Evolutionary conservation across 2,888 invertebrate species (phyloP), one percentile per base, ranked within the genome.

Genomic region (Phortica okadai): DNA sequence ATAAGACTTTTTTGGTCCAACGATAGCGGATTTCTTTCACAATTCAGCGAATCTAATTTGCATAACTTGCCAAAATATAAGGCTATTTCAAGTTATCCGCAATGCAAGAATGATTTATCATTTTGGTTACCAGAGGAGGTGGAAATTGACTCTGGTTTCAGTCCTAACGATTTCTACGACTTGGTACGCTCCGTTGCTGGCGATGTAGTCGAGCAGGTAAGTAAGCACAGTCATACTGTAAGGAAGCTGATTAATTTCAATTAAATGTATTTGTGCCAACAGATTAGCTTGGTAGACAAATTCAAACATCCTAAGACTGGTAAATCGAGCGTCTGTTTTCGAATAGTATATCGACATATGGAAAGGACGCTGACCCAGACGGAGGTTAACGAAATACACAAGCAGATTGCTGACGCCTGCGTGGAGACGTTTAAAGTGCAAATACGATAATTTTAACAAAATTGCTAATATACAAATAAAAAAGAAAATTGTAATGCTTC

Each of bases 1-100:
- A 99, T 99, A 82, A 93, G 99, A 76, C 92, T 98, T 45, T 99
- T 99, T 93, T 99, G 99, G 99, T 97, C 97, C 79, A 94, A 92
- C 1, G 99, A 99, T 90, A 93, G 95, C 10, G 99, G 99, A 7
- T 99, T 99, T 90, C 89, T 97, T 11, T 94, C 93, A 64, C 99
- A 99, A 91, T 99, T 99, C 89, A 92, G 95, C 83, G 94, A 94
- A 74, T 93, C 95, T 64, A 93, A 96, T 89, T 92, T 95, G 3
- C 92, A 95, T 82, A 93, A 93, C 14, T 92, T 93, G 70, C 93
- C 97, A 59, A 94, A 92, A 74, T 98, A 96, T 89, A 97, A 97
- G 93, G 93, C 96, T 0, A 92, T 99, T 5, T 98, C 98, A 80
- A 91, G 93, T 21, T 97, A 95, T 92, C 98, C 98, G 0, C 97